Conservation (phyloP, 1,140 invertebrate genomes). For the Drosophila miranda region DNA sequence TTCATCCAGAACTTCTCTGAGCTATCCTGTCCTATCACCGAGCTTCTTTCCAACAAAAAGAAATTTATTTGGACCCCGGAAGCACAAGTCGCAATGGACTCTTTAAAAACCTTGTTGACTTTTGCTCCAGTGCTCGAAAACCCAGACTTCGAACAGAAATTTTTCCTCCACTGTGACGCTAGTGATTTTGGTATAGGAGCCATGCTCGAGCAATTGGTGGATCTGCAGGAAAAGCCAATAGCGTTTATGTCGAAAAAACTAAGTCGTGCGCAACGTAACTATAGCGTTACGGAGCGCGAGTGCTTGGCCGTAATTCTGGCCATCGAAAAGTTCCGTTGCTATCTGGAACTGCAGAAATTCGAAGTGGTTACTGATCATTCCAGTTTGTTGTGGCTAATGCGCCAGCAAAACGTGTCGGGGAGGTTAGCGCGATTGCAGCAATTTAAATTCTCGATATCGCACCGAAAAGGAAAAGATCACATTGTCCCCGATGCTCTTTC, state of each 20-base stretch:
- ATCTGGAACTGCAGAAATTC: conserved; percentile 9
- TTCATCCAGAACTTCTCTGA: conserved; percentile 14
- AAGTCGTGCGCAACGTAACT: background rate
- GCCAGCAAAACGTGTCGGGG: conserved; percentile 8
- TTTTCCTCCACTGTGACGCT: conserved; percentile 9
- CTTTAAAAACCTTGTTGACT: background rate
- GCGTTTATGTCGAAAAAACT: background rate
- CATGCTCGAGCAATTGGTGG: background rate
- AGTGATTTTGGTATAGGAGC: conserved; percentile 4
- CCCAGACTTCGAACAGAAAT: background rate
- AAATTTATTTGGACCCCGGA: conserved; percentile 13
- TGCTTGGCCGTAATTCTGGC: conserved; percentile 2
- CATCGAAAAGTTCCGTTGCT: background rate
- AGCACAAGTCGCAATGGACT: conserved; percentile 4
- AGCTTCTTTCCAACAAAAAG: background rate
- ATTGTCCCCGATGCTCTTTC: conserved; percentile 46
- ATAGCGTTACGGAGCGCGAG: background rate
- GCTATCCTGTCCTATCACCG: too few relatives aligned
- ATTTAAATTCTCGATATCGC: background rate
- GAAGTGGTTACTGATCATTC: conserved; percentile 10
- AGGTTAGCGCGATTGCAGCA: conserved; percentile 1
- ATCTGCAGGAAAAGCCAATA: background rate
- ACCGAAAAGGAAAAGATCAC: conserved; percentile 41
- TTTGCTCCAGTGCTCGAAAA: conserved; percentile 6
- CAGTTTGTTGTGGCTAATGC: conserved; percentile 9